phyloP scores from a whole-genome alignment of 2,797 vertebrate species.

The Gouania willdenowi region DNA sequence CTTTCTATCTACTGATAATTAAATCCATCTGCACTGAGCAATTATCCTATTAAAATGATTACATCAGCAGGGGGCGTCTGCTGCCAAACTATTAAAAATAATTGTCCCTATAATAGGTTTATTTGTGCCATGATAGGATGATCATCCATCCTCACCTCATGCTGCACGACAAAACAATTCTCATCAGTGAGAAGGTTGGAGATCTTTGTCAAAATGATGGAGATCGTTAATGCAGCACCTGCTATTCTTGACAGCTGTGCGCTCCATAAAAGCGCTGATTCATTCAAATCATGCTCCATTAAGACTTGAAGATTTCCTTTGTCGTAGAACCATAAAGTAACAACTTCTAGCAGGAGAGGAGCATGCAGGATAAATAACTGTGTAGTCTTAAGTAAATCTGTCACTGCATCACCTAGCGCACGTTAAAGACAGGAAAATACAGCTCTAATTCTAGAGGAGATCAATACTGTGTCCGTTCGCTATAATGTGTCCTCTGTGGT shows the following conservation, averaged over 20 bases:
- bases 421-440: slow-evolving; percentile 1
- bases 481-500: slow-evolving; percentile 16
- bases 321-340: slow-evolving; percentile 13
- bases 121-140: slow-evolving; percentile 59
- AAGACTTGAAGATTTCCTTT: not conserved
- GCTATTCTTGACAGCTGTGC: slow-evolving; percentile 23
- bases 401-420: slow-evolving; percentile 1
- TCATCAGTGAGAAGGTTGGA: slow-evolving; percentile 25
- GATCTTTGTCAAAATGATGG: not conserved
- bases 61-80: slow-evolving; percentile 43
- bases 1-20: slow-evolving; percentile 60
- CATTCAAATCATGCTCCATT: slow-evolving; percentile 3
- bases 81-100: slow-evolving; percentile 53
- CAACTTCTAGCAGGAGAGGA: slow-evolving; percentile 4
- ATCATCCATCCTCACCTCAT: slow-evolving; percentile 37
- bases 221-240: slow-evolving; percentile 6
- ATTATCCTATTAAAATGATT: slow-evolving; percentile 72
- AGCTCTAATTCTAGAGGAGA: slow-evolving; percentile 8
- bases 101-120: slow-evolving; percentile 69
- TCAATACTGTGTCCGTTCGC: slow-evolving; percentile 10
- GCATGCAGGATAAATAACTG: slow-evolving; percentile 5
- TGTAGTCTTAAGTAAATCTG: slow-evolving; percentile 14
- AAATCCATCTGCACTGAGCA: slow-evolving; percentile 65
- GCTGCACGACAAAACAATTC: slow-evolving; percentile 18
- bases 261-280: slow-evolving; percentile 10